phyloP scores from a whole-genome alignment of 2,888 invertebrate genomes.

The Caenorhabditis japonica region DNA sequence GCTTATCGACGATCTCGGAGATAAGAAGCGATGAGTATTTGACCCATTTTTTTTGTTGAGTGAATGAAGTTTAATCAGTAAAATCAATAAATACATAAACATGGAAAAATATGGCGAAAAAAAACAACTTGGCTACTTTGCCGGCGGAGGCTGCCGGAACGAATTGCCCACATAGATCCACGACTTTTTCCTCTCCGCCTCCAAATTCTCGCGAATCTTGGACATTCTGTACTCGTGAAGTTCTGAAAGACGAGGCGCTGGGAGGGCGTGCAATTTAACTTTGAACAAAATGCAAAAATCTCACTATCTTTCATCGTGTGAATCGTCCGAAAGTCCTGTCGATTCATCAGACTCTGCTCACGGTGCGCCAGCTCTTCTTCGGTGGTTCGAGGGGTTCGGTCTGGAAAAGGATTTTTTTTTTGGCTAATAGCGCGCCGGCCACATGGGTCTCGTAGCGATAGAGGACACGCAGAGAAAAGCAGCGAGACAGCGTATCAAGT shows the following conservation, averaged over 20 bases:
- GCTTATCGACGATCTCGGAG: conserved; percentile 68
- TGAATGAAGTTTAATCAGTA: background rate
- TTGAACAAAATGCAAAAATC: background rate
- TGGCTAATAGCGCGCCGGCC: too few species aligned
- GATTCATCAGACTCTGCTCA: background rate
- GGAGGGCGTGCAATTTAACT: background rate
- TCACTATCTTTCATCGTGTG: conserved; percentile 28
- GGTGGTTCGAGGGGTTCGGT: too few species aligned
- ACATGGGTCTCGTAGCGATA: too few species aligned
- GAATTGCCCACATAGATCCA: conserved; percentile 51
- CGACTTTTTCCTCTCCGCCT: conserved; percentile 24
- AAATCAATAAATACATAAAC: background rate
- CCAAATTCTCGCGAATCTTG: conserved; percentile 26
- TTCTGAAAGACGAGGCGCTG: conserved; percentile 14
- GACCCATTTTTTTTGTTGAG: background rate
- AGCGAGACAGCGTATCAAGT: too few species aligned
- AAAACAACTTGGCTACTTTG: too few species aligned
- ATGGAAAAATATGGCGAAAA: too few species aligned
- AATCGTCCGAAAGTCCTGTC: background rate
- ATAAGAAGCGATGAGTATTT: conserved; percentile 64
- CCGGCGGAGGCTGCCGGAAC: conserved; percentile 13
- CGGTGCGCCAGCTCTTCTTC: too few species aligned
- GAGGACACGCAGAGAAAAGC: too few species aligned
- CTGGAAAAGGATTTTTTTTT: too few species aligned
- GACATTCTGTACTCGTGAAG: conserved; percentile 37